These are phyloP conservation scores for Oscheius sp. DNA, from an alignment of 2,888 invertebrate species.

Conservation along the genomic window DNA sequence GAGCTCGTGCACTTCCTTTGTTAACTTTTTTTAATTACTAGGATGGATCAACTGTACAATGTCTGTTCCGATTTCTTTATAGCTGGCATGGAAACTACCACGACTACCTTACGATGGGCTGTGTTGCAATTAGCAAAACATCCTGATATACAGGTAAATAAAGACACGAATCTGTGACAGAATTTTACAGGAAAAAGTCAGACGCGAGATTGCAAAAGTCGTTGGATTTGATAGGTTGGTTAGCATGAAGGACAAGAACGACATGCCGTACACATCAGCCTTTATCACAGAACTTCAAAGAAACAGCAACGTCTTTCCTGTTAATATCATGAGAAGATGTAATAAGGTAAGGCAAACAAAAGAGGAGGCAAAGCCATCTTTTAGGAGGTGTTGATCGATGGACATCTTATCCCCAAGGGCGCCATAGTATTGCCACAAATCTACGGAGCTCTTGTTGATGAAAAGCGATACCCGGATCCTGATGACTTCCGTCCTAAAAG, in stretches of 20 bases:
- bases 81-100: constrained; percentile 64
- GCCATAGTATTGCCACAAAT: constrained; percentile 11
- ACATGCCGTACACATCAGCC: constrained; percentile 47
- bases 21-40: background rate
- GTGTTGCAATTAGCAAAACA: constrained; percentile 51
- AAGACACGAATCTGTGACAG: background rate
- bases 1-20: background rate
- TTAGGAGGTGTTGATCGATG: constrained; percentile 20
- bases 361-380: background rate
- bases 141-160: constrained; percentile 50
- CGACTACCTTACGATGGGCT: constrained; percentile 54
- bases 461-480: background rate
- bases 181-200: constrained; percentile 43
- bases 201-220: constrained; percentile 44
- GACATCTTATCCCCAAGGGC: constrained; percentile 6
- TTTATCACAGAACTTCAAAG: constrained; percentile 47
- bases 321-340: constrained; percentile 30
- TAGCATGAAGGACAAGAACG: constrained; percentile 44
- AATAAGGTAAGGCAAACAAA: background rate
- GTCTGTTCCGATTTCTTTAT: constrained; percentile 54
- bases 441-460: constrained; percentile 11
- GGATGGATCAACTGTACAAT: constrained; percentile 26
- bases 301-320: constrained; percentile 45
- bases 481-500: constrained; percentile 17
- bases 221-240: constrained; percentile 47